Evolutionary conservation across 2,797 vertebrate genomes (phyloP).

Genomic region (Phataginus tetradactyla): DNA sequence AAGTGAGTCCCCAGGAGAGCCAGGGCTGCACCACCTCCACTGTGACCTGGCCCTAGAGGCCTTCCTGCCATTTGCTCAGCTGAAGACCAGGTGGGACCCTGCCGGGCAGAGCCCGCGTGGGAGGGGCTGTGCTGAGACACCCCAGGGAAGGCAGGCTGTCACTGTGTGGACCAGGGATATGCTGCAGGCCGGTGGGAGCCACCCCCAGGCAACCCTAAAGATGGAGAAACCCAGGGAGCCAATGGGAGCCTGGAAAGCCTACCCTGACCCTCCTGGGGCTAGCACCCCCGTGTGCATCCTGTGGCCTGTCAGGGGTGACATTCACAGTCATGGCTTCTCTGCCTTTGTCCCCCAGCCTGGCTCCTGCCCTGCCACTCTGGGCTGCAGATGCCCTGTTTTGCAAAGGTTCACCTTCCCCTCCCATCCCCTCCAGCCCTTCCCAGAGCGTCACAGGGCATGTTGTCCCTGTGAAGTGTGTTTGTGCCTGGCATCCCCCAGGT

Average conservation of each 20-base stretch:
- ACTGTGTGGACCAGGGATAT: background rate
- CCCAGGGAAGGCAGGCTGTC: background rate
- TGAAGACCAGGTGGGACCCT: too few species aligned
- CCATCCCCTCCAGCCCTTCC: background rate
- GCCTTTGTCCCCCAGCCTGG: background rate
- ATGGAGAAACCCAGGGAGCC: too few species aligned
- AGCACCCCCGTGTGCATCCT: background rate
- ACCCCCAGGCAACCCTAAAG: background rate
- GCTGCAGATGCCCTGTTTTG: background rate
- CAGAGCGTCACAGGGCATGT: too few species aligned
- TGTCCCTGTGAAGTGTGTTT: background rate
- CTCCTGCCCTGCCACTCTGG: background rate
- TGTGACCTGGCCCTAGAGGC: background rate
- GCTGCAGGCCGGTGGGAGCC: background rate
- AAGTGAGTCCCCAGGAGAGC: conserved; percentile 87
- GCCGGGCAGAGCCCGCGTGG: background rate
- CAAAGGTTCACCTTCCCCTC: too few species aligned
- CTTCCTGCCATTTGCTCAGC: background rate
- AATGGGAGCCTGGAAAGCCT: background rate
- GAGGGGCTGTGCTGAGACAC: background rate
- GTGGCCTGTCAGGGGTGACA: background rate
- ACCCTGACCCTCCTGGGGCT: background rate
- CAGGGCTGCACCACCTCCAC: too few species aligned
- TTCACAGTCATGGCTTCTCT: background rate
- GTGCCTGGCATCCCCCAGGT: background rate